Evolutionary conservation across 2,113 vertebrate genomes (phyloP).

Genomic region (Phylloscopus whistleri): DNA sequence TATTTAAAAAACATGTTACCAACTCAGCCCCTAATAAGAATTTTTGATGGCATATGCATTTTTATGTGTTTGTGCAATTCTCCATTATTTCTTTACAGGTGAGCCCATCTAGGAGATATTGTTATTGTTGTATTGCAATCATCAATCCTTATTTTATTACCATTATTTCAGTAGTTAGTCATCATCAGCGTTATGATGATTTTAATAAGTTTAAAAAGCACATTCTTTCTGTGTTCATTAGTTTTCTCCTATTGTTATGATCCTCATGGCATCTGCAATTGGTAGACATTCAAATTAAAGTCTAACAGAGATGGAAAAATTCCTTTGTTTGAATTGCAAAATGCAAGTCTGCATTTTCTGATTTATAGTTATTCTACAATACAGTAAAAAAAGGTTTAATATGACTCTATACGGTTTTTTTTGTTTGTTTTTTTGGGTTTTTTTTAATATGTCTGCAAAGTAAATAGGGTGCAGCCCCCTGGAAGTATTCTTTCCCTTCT

Average conservation of each 20-base stretch:
- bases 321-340: not conserved
- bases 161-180: not conserved
- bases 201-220: conserved; percentile 15
- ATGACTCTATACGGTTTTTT: not conserved
- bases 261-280: not conserved
- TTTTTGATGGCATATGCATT: not conserved
- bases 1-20: not conserved
- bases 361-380: not conserved
- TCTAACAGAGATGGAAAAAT: not conserved
- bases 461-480: not conserved
- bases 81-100: not conserved
- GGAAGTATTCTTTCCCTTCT: not conserved
- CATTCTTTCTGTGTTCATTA: not conserved
- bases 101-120: not conserved
- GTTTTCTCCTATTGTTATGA: not conserved
- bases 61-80: not conserved
- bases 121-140: not conserved
- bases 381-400: not conserved
- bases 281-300: not conserved
- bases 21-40: not conserved
- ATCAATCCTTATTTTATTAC: not conserved
- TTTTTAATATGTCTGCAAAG: not conserved
- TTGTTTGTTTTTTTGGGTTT: not conserved
- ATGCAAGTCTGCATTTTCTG: not conserved
- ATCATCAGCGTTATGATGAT: not conserved